These are phyloP conservation scores for Tetramorium bicarinatum DNA, from an alignment of 2,888 invertebrate species.

Conservation along the genomic window DNA sequence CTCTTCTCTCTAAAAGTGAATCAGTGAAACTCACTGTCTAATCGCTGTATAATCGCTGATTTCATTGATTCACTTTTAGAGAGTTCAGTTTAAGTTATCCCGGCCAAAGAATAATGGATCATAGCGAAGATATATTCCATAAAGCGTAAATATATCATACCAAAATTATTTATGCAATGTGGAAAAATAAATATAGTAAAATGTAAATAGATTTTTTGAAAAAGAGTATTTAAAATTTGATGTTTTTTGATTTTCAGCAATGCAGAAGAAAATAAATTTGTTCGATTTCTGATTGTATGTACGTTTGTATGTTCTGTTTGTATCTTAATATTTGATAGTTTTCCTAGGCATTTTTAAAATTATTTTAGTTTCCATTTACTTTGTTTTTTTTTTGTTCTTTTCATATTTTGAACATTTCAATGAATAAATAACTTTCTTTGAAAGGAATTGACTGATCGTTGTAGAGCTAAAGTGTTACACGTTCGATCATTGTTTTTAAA, in stretches of 20 bases:
- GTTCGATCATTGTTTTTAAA: background rate
- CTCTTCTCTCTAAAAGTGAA: too few relatives aligned
- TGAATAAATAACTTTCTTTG: background rate
- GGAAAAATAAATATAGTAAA: too few relatives aligned
- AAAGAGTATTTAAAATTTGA: too few relatives aligned
- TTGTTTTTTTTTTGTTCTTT: too few relatives aligned
- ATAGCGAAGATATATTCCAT: slow-evolving; percentile 16
- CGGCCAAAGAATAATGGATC: slow-evolving; percentile 32
- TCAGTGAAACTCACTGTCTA: too few relatives aligned
- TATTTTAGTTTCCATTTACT: too few relatives aligned
- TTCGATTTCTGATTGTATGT: too few relatives aligned
- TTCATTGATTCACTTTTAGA: too few relatives aligned
- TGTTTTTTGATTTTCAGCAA: background rate
- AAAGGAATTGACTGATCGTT: background rate
- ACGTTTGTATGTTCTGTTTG: background rate
- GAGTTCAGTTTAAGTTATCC: slow-evolving; percentile 27
- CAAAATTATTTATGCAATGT: too few relatives aligned
- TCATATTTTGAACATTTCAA: background rate
- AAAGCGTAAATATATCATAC: slow-evolving; percentile 29
- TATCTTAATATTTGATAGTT: background rate
- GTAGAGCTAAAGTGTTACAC: background rate
- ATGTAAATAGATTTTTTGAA: too few relatives aligned
- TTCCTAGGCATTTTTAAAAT: too few relatives aligned
- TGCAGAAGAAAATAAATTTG: background rate
- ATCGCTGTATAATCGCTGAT: too few relatives aligned